Conservation (phyloP, 1,140 invertebrate species). For the Drosophila setifemur region DNA sequence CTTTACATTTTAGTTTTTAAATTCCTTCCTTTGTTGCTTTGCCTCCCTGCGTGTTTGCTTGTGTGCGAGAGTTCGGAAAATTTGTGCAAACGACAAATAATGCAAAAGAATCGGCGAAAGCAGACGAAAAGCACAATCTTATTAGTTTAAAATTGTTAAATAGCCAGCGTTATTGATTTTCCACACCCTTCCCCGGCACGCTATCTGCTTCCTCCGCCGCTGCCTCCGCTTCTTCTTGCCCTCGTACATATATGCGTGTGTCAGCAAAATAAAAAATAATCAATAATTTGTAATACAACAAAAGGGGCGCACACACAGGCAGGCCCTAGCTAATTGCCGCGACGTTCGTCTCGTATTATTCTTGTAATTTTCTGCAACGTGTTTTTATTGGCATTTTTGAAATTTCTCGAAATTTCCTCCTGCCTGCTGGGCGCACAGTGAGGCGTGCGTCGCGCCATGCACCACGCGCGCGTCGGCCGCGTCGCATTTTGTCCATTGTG, state of each 20-base stretch:
- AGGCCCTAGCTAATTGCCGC: not conserved
- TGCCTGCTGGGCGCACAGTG: not conserved
- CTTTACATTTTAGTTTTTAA: too few species aligned
- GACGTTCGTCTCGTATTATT: not conserved
- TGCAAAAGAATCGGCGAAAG: constrained; percentile 2
- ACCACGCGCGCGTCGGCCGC: too few species aligned
- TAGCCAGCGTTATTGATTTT: constrained; percentile 45
- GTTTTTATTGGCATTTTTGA: not conserved
- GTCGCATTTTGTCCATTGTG: too few species aligned
- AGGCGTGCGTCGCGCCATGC: not conserved
- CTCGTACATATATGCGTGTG: too few species aligned
- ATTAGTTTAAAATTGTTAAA: constrained; percentile 31
- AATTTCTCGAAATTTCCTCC: not conserved
- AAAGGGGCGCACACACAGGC: constrained; percentile 10
- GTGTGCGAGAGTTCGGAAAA: constrained; percentile 12
- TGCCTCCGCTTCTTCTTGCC: not conserved
- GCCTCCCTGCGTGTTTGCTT: constrained; percentile 13
- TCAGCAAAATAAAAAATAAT: constrained; percentile 56
- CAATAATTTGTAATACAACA: constrained; percentile 66
- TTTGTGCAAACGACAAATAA: not conserved
- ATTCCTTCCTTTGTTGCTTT: constrained; percentile 9
- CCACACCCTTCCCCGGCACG: too few species aligned
- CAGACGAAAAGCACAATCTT: constrained; percentile 17
- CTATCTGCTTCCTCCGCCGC: not conserved
- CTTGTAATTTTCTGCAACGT: not conserved